Base-by-base conservation (phyloP, 2,113 vertebrate species). In the Polyodon spathula region DNA sequence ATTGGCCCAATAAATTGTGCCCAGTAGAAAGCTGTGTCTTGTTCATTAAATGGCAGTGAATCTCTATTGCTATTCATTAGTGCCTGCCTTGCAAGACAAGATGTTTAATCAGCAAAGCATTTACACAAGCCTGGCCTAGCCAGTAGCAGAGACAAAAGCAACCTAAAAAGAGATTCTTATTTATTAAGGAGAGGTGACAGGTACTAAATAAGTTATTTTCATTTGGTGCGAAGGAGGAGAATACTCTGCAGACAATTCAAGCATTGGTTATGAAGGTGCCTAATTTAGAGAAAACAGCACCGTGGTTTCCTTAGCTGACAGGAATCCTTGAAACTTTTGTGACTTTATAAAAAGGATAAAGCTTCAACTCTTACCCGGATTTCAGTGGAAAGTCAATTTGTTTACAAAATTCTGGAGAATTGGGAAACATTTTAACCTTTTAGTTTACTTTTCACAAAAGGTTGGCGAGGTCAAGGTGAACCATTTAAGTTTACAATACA, bases 11-110 rank as follows among this genome's bases (percentile, higher is more conserved):
- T 94, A 97, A 95, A 97, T 97, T 97, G 94, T 84, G 89, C 86
- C 83, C 86, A 84, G 89, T 92, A 89, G 88, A 88, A 92, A 92
- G 90, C 85, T 82, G 85, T 92, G 90, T 92, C 91, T 92, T 91
- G 85, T 91, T 95, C 92, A 97, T 97, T 98, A 97, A 93, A 92
- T 92, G 80, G 81, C 89, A 88, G 92, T 92, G 93, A 95, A 94
- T 93, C 92, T 92, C 88, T 88, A 93, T 96, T 96, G 94, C 89
- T 92, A 93, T 98, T 92, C 90, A 97, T 97, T 97, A 97, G 88
- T 70, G 78, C 76, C 79, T 87, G 89, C 89, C 90, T 89, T 88
- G 86, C 84, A 84, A 86, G 90, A 93, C 81, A 78, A 77, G 79
- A 88, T 89, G 87, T 90, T 90, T 97, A 95, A 97, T 95, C 93